phyloP scores from a whole-genome alignment of 1,140 invertebrate genomes.

The Dryas iulia region DNA sequence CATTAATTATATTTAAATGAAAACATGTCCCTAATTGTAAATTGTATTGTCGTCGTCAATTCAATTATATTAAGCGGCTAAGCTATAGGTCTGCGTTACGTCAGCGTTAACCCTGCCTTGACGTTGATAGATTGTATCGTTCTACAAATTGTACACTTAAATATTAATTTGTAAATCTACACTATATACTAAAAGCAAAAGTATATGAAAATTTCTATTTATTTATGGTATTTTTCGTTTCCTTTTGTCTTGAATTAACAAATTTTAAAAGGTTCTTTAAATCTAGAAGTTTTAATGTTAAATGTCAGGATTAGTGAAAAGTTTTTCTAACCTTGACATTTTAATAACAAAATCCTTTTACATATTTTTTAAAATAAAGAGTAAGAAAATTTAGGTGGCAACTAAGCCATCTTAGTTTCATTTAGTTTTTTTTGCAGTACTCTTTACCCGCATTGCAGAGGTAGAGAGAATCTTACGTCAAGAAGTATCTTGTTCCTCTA shows the following conservation, averaged over 20 bases:
- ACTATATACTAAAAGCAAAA: neutral
- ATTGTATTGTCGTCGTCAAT: constrained; percentile 8
- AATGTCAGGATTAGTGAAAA: no score
- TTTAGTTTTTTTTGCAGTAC: no score
- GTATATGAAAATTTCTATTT: neutral
- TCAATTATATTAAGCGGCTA: constrained; percentile 16
- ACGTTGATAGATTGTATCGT: constrained; percentile 8
- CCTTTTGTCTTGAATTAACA: neutral
- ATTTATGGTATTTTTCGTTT: neutral
- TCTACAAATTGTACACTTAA: neutral
- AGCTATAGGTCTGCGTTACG: constrained; percentile 6
- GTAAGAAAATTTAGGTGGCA: no score
- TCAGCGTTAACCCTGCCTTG: constrained; percentile 3
- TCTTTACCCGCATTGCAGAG: no score
- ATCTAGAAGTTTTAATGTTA: neutral
- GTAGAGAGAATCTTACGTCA: no score
- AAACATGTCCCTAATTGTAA: neutral
- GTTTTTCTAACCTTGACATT: no score
- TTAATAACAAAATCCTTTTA: no score
- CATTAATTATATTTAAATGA: neutral
- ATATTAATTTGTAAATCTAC: neutral
- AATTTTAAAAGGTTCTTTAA: neutral
- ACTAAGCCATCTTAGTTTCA: no score
- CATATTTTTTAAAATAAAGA: no score
- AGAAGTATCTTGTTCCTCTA: no score